Base-by-base conservation (phyloP, 2,797 vertebrate species). In the Acipenser oxyrinchus region DNA sequence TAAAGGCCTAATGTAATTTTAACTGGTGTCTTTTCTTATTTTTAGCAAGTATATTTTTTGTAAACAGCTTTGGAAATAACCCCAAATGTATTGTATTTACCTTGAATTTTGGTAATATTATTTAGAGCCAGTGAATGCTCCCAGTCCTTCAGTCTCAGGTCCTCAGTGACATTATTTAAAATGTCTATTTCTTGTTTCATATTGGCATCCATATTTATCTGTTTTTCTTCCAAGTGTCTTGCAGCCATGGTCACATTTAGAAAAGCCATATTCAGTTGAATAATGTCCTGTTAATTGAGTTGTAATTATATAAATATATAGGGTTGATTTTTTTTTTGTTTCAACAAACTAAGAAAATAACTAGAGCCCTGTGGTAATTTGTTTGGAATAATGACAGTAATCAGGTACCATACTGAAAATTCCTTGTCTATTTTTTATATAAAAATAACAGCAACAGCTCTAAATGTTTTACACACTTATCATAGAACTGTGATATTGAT, bases 91-190 rank as follows among this genome's bases (percentile, higher is more conserved):
- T 37, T 37, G 37, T 5, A 10, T 55, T 59, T 57, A 66, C 55
- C 55, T 66, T 18, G 65, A 8, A 60, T 10, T 23, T 12, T 8
- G 4, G 65, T 60, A n/a, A 66, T 60, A 37, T 66, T 60, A 7
- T 59, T 48, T 50, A 66, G 13, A n/a, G 9, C 10, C 65, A 50
- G 10, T 13, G 65, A 66, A 48, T 59, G 65, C 11, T 66, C 53
- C 55, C 65, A 50, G 11, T 66, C 65, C 11, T 66, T 66, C 65
- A 66, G 12, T 59, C 65, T 60, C 23, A 66, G 55, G 55, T 59
- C 65, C 18, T 60, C 65, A 10, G 55, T 66, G 53, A 60, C 23
- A 59, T 58, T 66, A 11, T 66, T 66, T 49, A 66, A 59, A 58
- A 59, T 66, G 18, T 2, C 57, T 11, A 66, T 13, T 59, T 66